Evolutionary conservation across 1,140 invertebrate species (phyloP).

Genomic region (Cataglyphis hispanica): DNA sequence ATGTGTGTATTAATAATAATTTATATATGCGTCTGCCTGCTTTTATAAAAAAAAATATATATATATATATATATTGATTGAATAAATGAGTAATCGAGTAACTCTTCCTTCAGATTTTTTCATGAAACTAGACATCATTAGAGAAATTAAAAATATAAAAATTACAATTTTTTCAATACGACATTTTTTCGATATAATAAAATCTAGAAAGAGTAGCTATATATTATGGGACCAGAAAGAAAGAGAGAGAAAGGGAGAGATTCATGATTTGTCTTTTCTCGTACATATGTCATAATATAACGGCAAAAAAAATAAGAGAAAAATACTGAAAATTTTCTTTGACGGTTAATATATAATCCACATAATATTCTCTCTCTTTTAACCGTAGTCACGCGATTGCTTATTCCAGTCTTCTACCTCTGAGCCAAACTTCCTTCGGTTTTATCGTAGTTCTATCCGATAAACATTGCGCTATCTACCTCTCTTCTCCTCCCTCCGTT

Average conservation of each 20-base stretch:
- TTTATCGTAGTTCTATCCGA: constrained; percentile 49
- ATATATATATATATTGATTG: constrained; percentile 11
- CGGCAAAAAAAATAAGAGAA: not conserved
- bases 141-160: constrained; percentile 9
- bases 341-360: not conserved
- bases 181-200: not conserved
- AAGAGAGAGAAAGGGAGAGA: not conserved
- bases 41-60: not conserved
- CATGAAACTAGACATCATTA: not conserved
- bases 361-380: not conserved
- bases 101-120: not conserved
- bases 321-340: not conserved
- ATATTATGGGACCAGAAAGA: too few species aligned
- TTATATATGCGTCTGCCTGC: not conserved
- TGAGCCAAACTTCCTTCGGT: constrained; percentile 36
- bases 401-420: constrained; percentile 6
- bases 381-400: not conserved
- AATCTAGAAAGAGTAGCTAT: not conserved
- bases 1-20: constrained; percentile 62
- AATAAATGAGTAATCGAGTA: constrained; percentile 52
- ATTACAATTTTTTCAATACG: constrained; percentile 18
- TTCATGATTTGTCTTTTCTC: not conserved
- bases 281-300: not conserved
- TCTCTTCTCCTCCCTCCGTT: not conserved
- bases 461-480: constrained; percentile 46